Evolutionary conservation across 1,140 invertebrate species (phyloP), one percentile per base, ranked within the genome.

Genomic region (Xylocopa sonorina): DNA sequence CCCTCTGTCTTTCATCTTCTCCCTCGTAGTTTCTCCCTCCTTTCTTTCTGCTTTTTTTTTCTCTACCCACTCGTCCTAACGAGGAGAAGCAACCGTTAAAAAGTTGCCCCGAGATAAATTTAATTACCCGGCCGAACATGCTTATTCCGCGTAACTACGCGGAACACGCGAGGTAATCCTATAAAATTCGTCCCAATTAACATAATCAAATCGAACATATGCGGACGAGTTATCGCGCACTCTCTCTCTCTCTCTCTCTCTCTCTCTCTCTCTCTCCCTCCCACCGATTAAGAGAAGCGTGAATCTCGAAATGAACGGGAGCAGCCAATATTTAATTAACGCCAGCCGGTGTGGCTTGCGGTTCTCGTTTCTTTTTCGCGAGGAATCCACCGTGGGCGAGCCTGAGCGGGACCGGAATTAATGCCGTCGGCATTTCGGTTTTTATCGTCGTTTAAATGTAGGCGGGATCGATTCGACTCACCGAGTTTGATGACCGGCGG

Each of bases 401-500:
- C n/a, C n/a, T n/a, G n/a, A n/a, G n/a, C n/a, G n/a, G n/a, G n/a
- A n/a, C n/a, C n/a, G n/a, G n/a, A n/a, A n/a, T n/a, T n/a, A n/a
- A n/a, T n/a, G n/a, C n/a, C n/a, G n/a, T n/a, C n/a, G n/a, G n/a
- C n/a, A n/a, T n/a, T n/a, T n/a, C n/a, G n/a, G n/a, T n/a, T n/a
- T n/a, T n/a, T n/a, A n/a, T n/a, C n/a, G n/a, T n/a, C n/a, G n/a
- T n/a, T n/a, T n/a, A n/a, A n/a, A n/a, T n/a, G n/a, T n/a, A 7
- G 18, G 29, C 16, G 0, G 1, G 14, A 16, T 48, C 18, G 10
- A 34, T 50, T 29, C 29, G 18, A 93, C 93, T 94, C 86, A 95
- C 95, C 95, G 90, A 95, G 95, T 92, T 95, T 95, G 90, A 95
- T 94, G 83, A 95, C 95, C 60, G 95, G 95, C 73, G 95, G 95